Evolutionary conservation across 2,888 invertebrate species (phyloP).

Genomic region (Drosophila pseudotakahashii): DNA sequence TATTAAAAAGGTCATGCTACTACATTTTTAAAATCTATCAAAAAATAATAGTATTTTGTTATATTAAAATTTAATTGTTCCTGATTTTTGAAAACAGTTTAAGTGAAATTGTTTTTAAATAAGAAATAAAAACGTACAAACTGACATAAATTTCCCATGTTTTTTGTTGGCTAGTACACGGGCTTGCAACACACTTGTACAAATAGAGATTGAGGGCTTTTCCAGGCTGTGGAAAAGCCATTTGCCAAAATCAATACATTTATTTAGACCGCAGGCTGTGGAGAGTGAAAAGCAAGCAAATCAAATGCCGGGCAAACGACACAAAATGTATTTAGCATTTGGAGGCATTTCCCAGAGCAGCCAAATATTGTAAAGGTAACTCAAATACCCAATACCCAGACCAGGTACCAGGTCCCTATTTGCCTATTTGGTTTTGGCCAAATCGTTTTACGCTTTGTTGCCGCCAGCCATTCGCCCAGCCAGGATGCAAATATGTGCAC

Average conservation of each 20-base stretch:
- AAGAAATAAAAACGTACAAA: background rate
- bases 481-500: conserved; percentile 58
- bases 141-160: too few relatives aligned
- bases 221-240: conserved; percentile 62
- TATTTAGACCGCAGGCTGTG: conserved; percentile 66
- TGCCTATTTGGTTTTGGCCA: conserved; percentile 49
- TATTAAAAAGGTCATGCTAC: too few relatives aligned
- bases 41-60: too few relatives aligned
- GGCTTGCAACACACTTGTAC: conserved; percentile 54
- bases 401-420: too few relatives aligned
- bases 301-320: conserved; percentile 35
- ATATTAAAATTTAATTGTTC: too few relatives aligned
- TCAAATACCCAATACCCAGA: conserved; percentile 15
- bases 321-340: conserved; percentile 48
- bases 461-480: conserved; percentile 38
- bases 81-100: background rate
- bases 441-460: conserved; percentile 56
- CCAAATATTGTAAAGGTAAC: conserved; percentile 47
- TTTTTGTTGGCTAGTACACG: conserved; percentile 27
- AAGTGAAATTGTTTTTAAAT: too few relatives aligned
- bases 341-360: conserved; percentile 23
- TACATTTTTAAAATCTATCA: too few relatives aligned
- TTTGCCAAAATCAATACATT: conserved; percentile 75
- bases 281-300: conserved; percentile 38
- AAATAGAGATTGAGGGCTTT: conserved; percentile 16